Conservation (phyloP, 2,113 vertebrate genomes). For the Choloepus hoffmanni region DNA sequence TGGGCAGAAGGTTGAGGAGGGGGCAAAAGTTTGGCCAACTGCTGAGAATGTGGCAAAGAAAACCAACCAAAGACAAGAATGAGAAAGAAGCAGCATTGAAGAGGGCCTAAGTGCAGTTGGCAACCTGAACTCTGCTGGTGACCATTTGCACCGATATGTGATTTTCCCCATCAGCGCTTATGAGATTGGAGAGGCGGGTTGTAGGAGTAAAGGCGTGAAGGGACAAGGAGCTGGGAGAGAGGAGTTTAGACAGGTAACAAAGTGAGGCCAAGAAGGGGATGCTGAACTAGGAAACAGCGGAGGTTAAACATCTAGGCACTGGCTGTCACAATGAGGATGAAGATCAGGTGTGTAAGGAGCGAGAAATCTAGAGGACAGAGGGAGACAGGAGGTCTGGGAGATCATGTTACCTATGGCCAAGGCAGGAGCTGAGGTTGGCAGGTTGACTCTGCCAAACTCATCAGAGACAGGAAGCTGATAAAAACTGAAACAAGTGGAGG, state of each 20-base stretch:
- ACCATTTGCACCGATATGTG: accelerated
- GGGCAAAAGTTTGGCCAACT: not conserved
- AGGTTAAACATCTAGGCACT: not conserved
- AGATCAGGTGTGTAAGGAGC: not conserved
- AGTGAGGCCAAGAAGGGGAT: not conserved
- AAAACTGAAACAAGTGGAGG: not conserved
- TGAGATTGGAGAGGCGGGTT: not conserved
- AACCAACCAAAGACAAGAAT: not conserved
- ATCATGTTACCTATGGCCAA: accelerated
- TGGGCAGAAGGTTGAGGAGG: not conserved
- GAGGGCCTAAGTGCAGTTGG: not conserved
- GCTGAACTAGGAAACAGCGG: not conserved
- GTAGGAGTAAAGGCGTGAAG: not conserved
- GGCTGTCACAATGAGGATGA: not conserved
- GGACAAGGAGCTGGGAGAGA: not conserved
- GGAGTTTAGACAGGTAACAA: not conserved
- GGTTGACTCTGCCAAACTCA: not conserved
- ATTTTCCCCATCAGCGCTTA: not conserved
- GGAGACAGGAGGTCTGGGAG: not conserved
- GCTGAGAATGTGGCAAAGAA: not conserved
- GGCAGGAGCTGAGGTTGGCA: no score
- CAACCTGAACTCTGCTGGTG: accelerated
- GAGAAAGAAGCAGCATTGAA: not conserved
- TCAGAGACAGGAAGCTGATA: not conserved
- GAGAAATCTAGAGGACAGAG: not conserved